Conservation (phyloP, 2,113 vertebrate species). For the Phaethon lepturus region DNA sequence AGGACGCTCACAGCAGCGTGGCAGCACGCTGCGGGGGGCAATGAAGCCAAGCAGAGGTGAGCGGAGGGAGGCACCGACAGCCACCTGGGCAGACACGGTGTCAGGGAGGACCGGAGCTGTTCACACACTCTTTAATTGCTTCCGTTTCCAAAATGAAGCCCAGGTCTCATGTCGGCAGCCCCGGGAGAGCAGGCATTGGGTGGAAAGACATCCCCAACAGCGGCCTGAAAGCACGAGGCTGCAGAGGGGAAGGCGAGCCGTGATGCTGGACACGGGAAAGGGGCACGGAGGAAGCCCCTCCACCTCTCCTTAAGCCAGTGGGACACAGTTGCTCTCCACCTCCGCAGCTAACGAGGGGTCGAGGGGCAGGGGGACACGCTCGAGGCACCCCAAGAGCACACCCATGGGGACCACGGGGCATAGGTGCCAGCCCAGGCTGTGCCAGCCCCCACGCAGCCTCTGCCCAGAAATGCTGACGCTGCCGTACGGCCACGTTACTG, state of each 20-base stretch:
- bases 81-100: not conserved
- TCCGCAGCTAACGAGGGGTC: not conserved
- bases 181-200: not conserved
- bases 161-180: not conserved
- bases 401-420: accelerated
- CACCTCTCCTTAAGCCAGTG: not conserved
- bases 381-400: not conserved
- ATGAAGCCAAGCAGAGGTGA: not conserved
- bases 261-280: not conserved
- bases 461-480: not conserved
- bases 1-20: not conserved
- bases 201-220: not conserved
- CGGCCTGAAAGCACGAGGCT: not conserved
- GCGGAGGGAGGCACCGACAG: not conserved
- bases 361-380: accelerated
- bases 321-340: not conserved
- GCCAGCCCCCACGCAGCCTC: not conserved
- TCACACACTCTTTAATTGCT: not conserved
- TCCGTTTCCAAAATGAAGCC: not conserved
- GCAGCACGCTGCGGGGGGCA: not conserved
- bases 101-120: accelerated
- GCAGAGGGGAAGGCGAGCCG: accelerated
- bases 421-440: not conserved
- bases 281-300: not conserved
- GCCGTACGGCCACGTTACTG: accelerated